Evolutionary conservation across 2,113 vertebrate species (phyloP).

Genomic region (Sardina pilchardus): DNA sequence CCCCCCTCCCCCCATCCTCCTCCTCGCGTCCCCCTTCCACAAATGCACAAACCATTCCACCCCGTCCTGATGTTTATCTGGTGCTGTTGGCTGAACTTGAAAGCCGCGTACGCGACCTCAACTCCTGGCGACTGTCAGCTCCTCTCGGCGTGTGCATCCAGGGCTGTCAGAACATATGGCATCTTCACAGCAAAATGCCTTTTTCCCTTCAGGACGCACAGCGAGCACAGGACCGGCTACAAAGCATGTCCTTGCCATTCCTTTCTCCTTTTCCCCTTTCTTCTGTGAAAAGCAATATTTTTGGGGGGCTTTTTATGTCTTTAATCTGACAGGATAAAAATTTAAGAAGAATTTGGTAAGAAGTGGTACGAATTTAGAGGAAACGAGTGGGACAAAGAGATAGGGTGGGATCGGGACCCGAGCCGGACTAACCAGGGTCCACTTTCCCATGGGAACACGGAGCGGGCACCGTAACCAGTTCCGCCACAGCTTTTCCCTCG

Average conservation of each 20-base stretch:
- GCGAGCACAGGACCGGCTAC: background rate
- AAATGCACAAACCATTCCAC: background rate
- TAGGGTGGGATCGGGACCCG: too few relatives aligned
- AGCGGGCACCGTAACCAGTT: too few relatives aligned
- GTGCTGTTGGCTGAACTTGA: background rate
- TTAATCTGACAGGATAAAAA: too few relatives aligned
- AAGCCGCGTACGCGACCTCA: background rate
- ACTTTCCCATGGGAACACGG: too few relatives aligned
- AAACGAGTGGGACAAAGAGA: too few relatives aligned
- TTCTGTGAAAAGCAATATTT: too few relatives aligned
- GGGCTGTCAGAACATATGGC: background rate
- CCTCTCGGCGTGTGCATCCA: background rate
- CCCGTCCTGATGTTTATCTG: background rate
- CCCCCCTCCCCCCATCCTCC: background rate
- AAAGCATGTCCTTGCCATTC: background rate
- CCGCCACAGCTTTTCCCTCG: too few relatives aligned
- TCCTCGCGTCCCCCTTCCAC: background rate
- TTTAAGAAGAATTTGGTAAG: too few relatives aligned
- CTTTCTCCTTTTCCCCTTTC: too few relatives aligned
- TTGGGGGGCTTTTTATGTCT: too few relatives aligned
- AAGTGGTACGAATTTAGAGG: too few relatives aligned
- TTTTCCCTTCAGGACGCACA: background rate
- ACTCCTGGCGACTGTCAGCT: background rate
- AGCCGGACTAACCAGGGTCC: too few relatives aligned
- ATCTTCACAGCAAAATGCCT: background rate